phyloP scores from a whole-genome alignment of 2,113 vertebrate genomes.

The Pardalotus punctatus region DNA sequence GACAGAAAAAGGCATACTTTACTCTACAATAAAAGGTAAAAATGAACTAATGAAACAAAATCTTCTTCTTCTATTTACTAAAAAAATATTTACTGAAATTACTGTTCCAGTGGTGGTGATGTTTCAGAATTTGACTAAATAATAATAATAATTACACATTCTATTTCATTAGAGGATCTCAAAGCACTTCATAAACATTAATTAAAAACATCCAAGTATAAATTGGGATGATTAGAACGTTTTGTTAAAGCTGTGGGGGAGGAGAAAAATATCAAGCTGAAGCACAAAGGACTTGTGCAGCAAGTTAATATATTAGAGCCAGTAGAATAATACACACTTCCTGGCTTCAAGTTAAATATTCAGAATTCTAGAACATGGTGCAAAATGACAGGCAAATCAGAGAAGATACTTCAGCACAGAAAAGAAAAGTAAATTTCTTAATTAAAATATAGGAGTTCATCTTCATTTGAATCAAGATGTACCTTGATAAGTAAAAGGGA shows the following conservation, averaged over 20 bases:
- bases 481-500: conserved; percentile 21
- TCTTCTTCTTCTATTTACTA: not conserved
- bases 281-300: conserved; percentile 1
- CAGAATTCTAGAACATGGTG: not conserved
- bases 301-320: conserved; percentile 15
- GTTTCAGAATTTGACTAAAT: conserved; percentile 24
- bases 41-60: not conserved
- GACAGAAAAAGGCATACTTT: not conserved
- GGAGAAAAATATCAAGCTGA: conserved; percentile 9
- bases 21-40: not conserved
- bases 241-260: conserved; percentile 8
- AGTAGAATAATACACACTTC: not conserved
- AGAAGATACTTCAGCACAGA: not conserved
- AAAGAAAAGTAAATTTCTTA: conserved; percentile 42
- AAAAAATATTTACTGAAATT: not conserved
- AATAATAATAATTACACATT: conserved; percentile 28
- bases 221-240: conserved; percentile 44
- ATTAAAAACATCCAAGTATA: conserved; percentile 43
- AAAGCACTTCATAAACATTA: conserved; percentile 47
- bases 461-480: conserved; percentile 36
- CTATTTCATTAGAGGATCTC: conserved; percentile 47
- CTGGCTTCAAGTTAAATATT: not conserved
- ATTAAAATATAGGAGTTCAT: conserved; percentile 64
- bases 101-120: not conserved
- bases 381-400: not conserved